Conservation (phyloP, 2,888 invertebrate species). For the Podotricha telesiphe region DNA sequence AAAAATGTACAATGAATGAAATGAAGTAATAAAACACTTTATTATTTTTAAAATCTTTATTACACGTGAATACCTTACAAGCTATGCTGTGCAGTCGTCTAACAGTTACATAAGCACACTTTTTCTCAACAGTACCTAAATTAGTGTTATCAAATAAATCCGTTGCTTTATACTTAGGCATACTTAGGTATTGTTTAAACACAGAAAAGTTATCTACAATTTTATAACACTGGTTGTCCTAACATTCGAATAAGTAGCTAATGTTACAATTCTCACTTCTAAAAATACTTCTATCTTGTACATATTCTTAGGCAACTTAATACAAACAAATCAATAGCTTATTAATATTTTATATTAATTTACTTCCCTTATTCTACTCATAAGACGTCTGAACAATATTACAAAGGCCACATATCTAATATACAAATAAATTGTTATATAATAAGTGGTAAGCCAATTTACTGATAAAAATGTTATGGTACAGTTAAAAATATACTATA, state of each 20-base stretch:
- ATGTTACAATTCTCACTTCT: constrained; percentile 1
- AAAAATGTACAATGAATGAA: no score
- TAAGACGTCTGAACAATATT: constrained; percentile 41
- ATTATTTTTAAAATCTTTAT: neutral
- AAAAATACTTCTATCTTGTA: constrained; percentile 15
- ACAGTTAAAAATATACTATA: neutral
- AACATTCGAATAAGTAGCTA: no score
- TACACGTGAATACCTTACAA: constrained; percentile 25
- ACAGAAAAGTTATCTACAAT: no score
- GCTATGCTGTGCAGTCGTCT: constrained; percentile 28
- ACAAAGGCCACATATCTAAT: constrained; percentile 35
- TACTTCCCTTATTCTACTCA: constrained; percentile 34
- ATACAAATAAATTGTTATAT: neutral
- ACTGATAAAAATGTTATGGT: neutral
- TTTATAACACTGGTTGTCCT: no score
- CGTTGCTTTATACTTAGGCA: no score
- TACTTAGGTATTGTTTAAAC: no score
- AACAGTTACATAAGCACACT: constrained; percentile 26
- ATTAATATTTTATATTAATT: neutral
- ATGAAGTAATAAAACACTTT: neutral
- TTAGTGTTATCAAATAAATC: neutral
- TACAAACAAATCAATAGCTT: constrained; percentile 6
- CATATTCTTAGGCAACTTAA: constrained; percentile 7
- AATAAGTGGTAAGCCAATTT: neutral
- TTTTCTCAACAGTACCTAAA: neutral